Evolutionary conservation across 2,888 invertebrate genomes (phyloP).

Genomic region (Leptopilina drosophilae): DNA sequence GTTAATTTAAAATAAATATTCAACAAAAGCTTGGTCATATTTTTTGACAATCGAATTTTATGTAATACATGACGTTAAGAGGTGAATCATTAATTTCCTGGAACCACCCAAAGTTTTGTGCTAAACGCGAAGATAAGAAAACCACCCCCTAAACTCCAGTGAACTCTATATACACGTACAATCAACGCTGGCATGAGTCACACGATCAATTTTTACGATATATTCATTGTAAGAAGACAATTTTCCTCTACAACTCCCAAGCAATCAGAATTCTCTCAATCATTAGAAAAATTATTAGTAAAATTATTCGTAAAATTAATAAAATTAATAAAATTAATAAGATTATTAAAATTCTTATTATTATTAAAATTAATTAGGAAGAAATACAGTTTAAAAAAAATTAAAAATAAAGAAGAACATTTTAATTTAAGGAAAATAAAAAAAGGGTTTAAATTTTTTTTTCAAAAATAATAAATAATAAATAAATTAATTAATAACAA

Average conservation of each 20-base stretch:
- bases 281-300: no score
- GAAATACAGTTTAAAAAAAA: no score
- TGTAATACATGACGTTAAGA: conserved; percentile 27
- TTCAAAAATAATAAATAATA: no score
- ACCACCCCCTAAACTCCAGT: conserved; percentile 12
- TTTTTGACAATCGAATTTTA: background rate
- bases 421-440: no score
- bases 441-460: no score
- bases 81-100: conserved; percentile 60
- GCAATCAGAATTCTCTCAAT: background rate
- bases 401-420: no score
- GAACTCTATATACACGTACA: conserved; percentile 20
- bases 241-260: background rate
- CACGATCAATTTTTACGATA: conserved; percentile 30
- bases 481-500: background rate
- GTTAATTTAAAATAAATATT: no score
- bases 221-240: background rate
- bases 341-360: background rate
- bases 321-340: background rate
- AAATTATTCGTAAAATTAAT: no score
- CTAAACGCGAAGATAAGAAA: conserved; percentile 38
- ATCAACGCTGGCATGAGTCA: conserved; percentile 39
- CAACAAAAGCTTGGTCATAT: no score
- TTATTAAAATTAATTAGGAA: no score
- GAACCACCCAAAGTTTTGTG: conserved; percentile 45